Conservation (phyloP, 2,113 vertebrate species). For the Symphodus melops region DNA sequence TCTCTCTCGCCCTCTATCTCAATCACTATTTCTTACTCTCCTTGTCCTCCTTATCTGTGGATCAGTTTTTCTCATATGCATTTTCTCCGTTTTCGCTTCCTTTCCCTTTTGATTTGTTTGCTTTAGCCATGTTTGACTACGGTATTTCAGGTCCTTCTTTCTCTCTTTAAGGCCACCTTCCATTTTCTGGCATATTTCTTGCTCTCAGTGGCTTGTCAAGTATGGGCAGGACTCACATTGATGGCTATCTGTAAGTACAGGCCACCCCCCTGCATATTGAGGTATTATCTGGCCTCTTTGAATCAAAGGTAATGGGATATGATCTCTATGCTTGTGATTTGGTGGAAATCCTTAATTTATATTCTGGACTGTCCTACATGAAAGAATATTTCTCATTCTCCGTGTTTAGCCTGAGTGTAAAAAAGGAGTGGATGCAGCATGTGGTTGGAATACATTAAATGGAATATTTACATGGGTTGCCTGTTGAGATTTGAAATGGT, state of each 20-base stretch:
- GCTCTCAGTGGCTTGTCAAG: conserved; percentile 51
- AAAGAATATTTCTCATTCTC: conserved; percentile 36
- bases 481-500: conserved; percentile 1
- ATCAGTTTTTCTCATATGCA: conserved; percentile 22
- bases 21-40: background rate
- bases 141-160: background rate
- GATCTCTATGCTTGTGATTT: conserved; percentile 64
- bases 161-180: conserved; percentile 16
- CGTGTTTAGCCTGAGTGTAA: conserved; percentile 20
- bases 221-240: conserved; percentile 44
- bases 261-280: conserved; percentile 46
- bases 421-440: conserved; percentile 12
- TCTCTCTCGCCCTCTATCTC: background rate
- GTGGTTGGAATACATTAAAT: background rate
- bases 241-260: conserved; percentile 60
- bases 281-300: conserved; percentile 57
- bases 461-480: conserved; percentile 20
- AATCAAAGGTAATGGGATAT: conserved; percentile 56
- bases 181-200: conserved; percentile 37
- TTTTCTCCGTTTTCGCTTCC: background rate
- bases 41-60: conserved; percentile 29
- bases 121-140: background rate
- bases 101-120: background rate
- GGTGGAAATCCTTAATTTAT: conserved; percentile 63
- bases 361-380: conserved; percentile 48